phyloP scores from a whole-genome alignment of 2,113 vertebrate species.

The Sander lucioperca region DNA sequence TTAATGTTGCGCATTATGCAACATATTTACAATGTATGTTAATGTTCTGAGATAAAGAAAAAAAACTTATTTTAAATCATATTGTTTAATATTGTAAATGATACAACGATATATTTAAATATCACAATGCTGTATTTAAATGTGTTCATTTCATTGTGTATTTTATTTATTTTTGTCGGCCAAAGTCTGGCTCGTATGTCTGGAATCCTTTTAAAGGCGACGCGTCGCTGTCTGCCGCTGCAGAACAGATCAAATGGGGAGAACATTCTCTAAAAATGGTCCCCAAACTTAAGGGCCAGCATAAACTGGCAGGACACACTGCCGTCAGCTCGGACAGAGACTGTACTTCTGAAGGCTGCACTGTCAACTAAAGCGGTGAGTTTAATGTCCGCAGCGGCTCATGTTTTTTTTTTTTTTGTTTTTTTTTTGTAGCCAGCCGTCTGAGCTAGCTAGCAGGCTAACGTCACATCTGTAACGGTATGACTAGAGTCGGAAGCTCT shows the following conservation, averaged over 20 bases:
- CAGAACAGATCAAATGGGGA: conserved; percentile 31
- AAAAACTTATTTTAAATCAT: not conserved
- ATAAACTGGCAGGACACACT: conserved; percentile 16
- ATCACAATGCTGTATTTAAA: not conserved
- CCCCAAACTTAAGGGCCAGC: conserved; percentile 39
- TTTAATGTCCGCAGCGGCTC: not conserved
- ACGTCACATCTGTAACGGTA: conserved; percentile 57
- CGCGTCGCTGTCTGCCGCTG: conserved; percentile 68
- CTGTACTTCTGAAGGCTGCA: conserved; percentile 12
- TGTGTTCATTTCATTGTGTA: not conserved
- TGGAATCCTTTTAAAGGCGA: conserved; percentile 80
- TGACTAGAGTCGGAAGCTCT: not conserved
- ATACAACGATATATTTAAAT: not conserved
- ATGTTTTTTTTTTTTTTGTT: rapidly evolving
- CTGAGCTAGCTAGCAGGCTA: conserved; percentile 69
- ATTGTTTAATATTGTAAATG: no score
- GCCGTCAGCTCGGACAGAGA: conserved; percentile 34
- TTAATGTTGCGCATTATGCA: not conserved
- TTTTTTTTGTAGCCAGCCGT: not conserved
- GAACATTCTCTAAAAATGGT: conserved; percentile 45
- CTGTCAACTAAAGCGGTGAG: conserved; percentile 63
- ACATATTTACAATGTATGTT: no score
- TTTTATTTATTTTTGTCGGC: conserved; percentile 71
- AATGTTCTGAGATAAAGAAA: not conserved
- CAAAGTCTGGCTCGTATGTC: conserved; percentile 75